Base-by-base conservation (phyloP, 2,888 invertebrate genomes). In the Cryptophagus acutangulus region DNA sequence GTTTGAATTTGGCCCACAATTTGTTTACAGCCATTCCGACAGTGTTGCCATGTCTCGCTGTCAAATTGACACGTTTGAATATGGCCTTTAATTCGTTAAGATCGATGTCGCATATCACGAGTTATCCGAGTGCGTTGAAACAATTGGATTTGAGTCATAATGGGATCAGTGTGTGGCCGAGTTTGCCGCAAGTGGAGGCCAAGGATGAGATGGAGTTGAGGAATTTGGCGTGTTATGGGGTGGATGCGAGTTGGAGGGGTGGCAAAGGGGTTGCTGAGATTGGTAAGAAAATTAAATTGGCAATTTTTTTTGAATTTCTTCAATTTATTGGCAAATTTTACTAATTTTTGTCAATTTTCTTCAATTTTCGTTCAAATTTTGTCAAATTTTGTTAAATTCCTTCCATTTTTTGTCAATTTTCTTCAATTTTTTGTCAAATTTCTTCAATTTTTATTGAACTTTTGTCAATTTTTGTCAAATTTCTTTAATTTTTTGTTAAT, bases 121-220 rank as follows among this genome's bases (percentile, higher is more conserved):
- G 87, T 37, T 94, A 92, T 67, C 96, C 97, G 0, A 81, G 84
- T 26, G 82, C 83, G 33, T 72, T 97, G 5, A 89, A 93, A 44
- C 92, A 94, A 64, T 70, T 99, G 28, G 96, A 97, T 70, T 74
- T 97, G 24, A 91, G 92, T 33, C 88, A 91, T 65, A 96, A 95
- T 69, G 84, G 86, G 67, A 88, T 94, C 52, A 82, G 83, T 0
- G 84, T 86, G 58, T 94, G 93, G 93, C 89, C 89, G 0, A 88
- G 88, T 62, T 69, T 89, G 49, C 88, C 88, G 0, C 83, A 84
- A 63, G 80, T 85, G 15, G 72, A 74, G 16, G 67, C 71, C 1
- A 67, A 69, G 17, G 71, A 85, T 55, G 75, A 78, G 1, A 72
- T 76, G 61, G 81, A 80, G 41, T 75, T 79, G 18, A 81, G 81